Evolutionary conservation across 1,140 invertebrate species (phyloP), one percentile per base, ranked within the genome.

Genomic region (Euura saliciscinereae): DNA sequence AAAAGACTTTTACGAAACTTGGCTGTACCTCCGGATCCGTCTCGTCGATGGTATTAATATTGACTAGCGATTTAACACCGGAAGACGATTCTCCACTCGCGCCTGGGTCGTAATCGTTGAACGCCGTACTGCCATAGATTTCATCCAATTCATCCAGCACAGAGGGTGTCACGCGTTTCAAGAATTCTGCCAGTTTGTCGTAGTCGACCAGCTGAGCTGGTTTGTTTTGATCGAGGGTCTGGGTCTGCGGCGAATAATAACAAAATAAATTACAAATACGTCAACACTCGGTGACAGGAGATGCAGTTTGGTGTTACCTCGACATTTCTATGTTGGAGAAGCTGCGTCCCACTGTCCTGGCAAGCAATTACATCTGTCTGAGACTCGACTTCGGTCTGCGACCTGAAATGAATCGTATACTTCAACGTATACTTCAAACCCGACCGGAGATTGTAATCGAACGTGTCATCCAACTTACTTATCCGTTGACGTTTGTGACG

Each of bases 91-190:
- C 79, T 43, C 78, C 80, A 0, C 72, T 74, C 3, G 70, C 72
- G 45, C 76, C 74, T 43, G 83, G 76, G 73, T 85, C 76, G 71
- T 86, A 86, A 68, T 82, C 80, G 59, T 87, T 79, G 72, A 88
- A 87, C 11, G 83, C 83, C 75, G 78, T 78, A 66, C 75, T 85
- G 11, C 82, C 83, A 74, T 86, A 78, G 66, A 82, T 75, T 74
- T 88, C 85, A 73, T 88, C 87, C n/a, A 88, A 78, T 45, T 81
- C 83, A 68, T 85, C 81, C 0, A 88, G 66, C 28, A 88, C 77
- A 51, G 78, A 76, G 44, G 87, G 86, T 42, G 84, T 85, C 5
- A 88, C 82, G 46, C 76, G 80, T 10, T 83, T 85, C 8, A 88
- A 75, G 77, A 88, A 88, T 44, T 76, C 75, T 46, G 82, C 82